Evolutionary conservation across 2,888 invertebrate genomes (phyloP).

Genomic region (Volucella inflata): DNA sequence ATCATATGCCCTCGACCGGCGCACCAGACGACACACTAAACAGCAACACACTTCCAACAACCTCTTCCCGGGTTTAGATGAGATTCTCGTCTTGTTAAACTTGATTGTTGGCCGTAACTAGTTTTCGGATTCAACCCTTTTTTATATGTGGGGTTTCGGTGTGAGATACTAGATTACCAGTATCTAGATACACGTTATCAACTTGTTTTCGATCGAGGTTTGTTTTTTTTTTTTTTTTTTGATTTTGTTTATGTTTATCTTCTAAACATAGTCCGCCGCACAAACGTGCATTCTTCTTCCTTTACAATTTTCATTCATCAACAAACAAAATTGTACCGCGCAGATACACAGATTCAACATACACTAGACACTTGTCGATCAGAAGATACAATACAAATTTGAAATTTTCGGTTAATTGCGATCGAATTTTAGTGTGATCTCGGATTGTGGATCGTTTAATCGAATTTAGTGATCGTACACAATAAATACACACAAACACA

Average conservation of each 20-base stretch:
- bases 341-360: slow-evolving; percentile 35
- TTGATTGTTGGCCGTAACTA: slow-evolving; percentile 74
- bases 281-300: slow-evolving; percentile 59
- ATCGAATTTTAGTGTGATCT: slow-evolving; percentile 24
- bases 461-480: slow-evolving; percentile 32
- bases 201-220: slow-evolving; percentile 65
- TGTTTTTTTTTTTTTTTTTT: slow-evolving; percentile 23
- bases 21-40: slow-evolving; percentile 45
- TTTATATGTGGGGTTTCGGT: slow-evolving; percentile 35
- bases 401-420: slow-evolving; percentile 43
- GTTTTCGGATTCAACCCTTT: slow-evolving; percentile 73
- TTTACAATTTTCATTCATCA: slow-evolving; percentile 65
- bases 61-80: slow-evolving; percentile 65
- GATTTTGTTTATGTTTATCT: slow-evolving; percentile 74
- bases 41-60: slow-evolving; percentile 60
- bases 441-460: not conserved
- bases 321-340: slow-evolving; percentile 32
- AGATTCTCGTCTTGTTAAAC: slow-evolving; percentile 73
- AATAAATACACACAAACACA: not conserved
- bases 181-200: slow-evolving; percentile 56
- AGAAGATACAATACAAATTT: not conserved
- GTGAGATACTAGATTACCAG: slow-evolving; percentile 31
- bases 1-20: slow-evolving; percentile 50
- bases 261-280: slow-evolving; percentile 62
- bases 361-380: slow-evolving; percentile 21